Base-by-base conservation (phyloP, 2,797 vertebrate species). In the Perdix hodgsoniae region DNA sequence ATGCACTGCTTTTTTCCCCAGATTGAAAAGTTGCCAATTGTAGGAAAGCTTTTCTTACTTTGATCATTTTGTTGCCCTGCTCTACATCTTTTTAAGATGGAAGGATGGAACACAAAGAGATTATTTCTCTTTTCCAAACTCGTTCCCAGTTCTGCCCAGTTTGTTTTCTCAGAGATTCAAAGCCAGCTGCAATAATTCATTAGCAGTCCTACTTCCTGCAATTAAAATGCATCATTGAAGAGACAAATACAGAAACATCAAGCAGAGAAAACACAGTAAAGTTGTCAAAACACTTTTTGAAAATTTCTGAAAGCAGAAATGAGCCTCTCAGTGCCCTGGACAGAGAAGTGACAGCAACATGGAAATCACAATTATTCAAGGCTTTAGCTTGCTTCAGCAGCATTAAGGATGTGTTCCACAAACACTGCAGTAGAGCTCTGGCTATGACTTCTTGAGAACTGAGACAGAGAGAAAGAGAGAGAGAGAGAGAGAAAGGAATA, bases 301-400 rank as follows among this genome's bases (percentile, higher is more conserved):
- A n/a, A n/a, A n/a, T n/a, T n/a, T n/a, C n/a, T 54, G 60, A 60
- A 92, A 84, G 13, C 31, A 27, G 8, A 76, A 64, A 64, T 27
- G 12, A 54, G 35, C 15, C 6, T 91, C 49, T 73, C 47, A 54
- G 29, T 79, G 26, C 39, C 29, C 70, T 54, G 65, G 52, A 84
- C 45, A 81, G 56, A 33, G 87, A 72, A 78, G 42, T 81, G 79
- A 87, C 60, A 89, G 70, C 29, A 93, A 57, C 69, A 91, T 81
- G 66, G 61, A 93, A 95, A 87, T 85, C 59, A 26, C 24, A 80
- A 93, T 92, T 95, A 86, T 76, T 78, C 65, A 63, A 63, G 79
- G 69, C 39, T 86, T 91, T 82, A 87, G 33, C 61, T 83, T 42
- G 11, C 45, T 61, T 93, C 66, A 69, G 47, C 27, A 70, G 22